Percentiles rank a stretch among this genome's conserved stretches.
Conservation (phyloP, 2,113 vertebrate species). For the Choloepus hoffmanni region DNA sequence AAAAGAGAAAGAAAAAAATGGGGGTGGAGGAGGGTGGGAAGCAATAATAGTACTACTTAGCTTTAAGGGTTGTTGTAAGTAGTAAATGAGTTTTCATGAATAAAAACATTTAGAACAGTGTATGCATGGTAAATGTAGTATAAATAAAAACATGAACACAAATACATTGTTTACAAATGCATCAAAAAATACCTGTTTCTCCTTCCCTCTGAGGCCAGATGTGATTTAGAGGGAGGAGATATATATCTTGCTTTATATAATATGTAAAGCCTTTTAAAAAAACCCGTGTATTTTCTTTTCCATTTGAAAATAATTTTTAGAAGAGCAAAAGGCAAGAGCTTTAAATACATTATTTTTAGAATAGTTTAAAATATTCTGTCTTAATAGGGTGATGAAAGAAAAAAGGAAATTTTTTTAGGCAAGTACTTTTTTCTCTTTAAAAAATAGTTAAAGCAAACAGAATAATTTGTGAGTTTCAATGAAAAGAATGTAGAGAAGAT, state of each 20-base stretch:
- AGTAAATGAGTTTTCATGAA: neutral
- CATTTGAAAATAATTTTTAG: neutral
- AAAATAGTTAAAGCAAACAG: neutral
- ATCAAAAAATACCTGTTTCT: neutral
- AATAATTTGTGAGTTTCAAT: neutral
- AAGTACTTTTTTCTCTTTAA: neutral
- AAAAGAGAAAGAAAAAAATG: neutral
- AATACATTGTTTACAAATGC: neutral
- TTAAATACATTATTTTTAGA: neutral
- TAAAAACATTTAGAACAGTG: neutral
- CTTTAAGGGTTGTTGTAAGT: neutral
- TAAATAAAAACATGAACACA: neutral
- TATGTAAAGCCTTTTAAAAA: neutral
- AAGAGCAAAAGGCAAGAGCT: neutral
- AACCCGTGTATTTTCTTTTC: neutral
- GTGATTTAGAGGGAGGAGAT: neutral
- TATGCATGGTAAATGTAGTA: neutral
- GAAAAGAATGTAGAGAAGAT: neutral
- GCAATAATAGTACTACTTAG: neutral
- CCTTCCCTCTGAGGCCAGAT: neutral
- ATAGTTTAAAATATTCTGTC: constrained; percentile 6
- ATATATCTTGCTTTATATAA: neutral
- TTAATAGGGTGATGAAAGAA: neutral
- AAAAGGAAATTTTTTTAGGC: neutral
- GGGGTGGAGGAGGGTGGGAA: no score